A percentile compares a stretch with the other conserved stretches of the same genome.
These are phyloP conservation scores for Dolichopus griseipennis DNA, from an alignment of 2,888 invertebrate genomes.

Conservation along the genomic window DNA sequence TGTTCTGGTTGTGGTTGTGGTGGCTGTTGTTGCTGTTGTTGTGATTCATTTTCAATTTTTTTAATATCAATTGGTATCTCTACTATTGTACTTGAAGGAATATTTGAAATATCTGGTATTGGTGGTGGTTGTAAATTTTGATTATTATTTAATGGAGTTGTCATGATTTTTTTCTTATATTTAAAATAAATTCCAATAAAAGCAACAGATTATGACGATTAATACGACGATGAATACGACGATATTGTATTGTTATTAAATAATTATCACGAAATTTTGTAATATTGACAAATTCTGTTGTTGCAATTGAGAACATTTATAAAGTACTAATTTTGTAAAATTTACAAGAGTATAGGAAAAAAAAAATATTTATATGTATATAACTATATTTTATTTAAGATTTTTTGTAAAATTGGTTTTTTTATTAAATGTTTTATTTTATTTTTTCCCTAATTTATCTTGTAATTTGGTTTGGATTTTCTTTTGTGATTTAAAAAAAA, in stretches of 20 bases:
- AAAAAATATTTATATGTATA: not conserved
- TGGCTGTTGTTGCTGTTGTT: constrained; percentile 22
- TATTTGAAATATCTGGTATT: constrained; percentile 12
- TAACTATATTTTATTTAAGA: not conserved
- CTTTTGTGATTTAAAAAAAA: not conserved
- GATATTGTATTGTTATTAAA: not conserved
- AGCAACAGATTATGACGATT: not conserved
- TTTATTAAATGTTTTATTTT: no score
- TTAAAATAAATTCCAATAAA: not conserved
- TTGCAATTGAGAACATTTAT: not conserved
- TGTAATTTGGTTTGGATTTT: constrained; percentile 1
- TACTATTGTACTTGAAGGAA: constrained; percentile 7
- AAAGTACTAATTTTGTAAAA: not conserved
- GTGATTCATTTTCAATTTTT: constrained; percentile 15
- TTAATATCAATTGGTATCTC: constrained; percentile 16
- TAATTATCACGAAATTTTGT: not conserved
- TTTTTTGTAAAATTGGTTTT: not conserved
- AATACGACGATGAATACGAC: no score
- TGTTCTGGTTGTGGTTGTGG: no score
- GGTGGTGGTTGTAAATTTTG: not conserved
- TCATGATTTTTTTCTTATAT: constrained; percentile 1
- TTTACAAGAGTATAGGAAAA: no score
- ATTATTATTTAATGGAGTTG: constrained; percentile 12
- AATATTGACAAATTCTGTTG: not conserved
- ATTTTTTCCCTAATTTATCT: not conserved